Conservation (phyloP, 2,888 invertebrate genomes). For the Oxycera nigricornis region DNA sequence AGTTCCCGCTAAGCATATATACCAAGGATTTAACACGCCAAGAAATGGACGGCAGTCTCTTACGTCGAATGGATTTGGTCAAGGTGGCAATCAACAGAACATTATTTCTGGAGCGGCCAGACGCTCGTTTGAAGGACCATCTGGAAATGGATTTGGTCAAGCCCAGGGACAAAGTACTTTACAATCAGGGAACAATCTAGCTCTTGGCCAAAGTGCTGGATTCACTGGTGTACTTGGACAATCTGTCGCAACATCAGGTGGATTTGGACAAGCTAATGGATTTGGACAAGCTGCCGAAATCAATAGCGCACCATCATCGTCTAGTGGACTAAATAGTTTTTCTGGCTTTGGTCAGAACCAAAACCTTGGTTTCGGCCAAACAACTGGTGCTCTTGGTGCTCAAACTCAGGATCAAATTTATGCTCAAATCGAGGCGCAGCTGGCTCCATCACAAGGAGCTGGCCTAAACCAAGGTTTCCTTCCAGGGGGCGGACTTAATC, state of each 20-base stretch:
- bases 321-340: background rate
- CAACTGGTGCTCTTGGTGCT: background rate
- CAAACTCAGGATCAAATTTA: background rate
- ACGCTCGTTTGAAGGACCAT: too few relatives aligned
- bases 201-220: too few relatives aligned
- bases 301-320: background rate
- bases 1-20: slow-evolving; percentile 16
- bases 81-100: too few relatives aligned
- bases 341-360: background rate
- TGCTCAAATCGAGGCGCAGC: background rate
- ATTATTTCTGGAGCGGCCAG: too few relatives aligned
- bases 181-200: background rate
- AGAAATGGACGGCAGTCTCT: slow-evolving; percentile 1
- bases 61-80: background rate
- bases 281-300: background rate
- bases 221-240: too few relatives aligned
- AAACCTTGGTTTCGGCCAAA: slow-evolving; percentile 3
- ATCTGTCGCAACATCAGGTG: too few relatives aligned
- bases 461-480: slow-evolving; percentile 8
- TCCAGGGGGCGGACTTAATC: background rate
- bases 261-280: background rate
- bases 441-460: background rate
- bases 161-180: background rate
- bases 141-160: background rate
- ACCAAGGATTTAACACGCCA: background rate